Base-by-base conservation (phyloP, 1,140 invertebrate species). In the Plectus sambesii region DNA sequence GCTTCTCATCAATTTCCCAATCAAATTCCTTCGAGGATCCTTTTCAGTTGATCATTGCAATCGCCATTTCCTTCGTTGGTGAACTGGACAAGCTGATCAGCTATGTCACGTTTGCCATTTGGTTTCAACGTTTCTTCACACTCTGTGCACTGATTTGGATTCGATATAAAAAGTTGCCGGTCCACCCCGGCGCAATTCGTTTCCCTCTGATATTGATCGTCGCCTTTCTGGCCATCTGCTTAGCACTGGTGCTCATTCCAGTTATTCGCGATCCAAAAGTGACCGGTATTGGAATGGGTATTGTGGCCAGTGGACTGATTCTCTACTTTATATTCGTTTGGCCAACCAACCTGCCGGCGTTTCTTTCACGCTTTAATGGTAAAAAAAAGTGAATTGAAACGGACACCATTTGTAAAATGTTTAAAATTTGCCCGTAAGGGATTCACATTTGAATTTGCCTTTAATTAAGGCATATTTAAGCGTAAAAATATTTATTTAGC, bases 31-130 rank as follows among this genome's bases (percentile, higher is more conserved):
- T n/a, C n/a, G n/a, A n/a, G n/a, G n/a, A n/a, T n/a, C n/a, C n/a
- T 15, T 35, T 55, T 19, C 39, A 62, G 56, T 9, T 59, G 3
- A 23, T 62, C 12, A 40, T 61, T 2, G 47, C 58, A 2, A 56
- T 64, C 3, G 37, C 44, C 17, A 38, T 64, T 2, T 58, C 49
- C 15, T 64, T 64, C 42, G 47, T 65, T n/a, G 62, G 62, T 5
- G 51, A 62, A 29, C 42, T 64, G n/a, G 62, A 64, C 24, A 49
- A 64, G 25, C 30, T 64, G 9, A 62, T 64, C 41, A 54, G 47
- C 22, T 65, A 65, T 30, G 62, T 65, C 53, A 58, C 36, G 23
- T 56, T 58, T 38, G 43, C 56, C 5, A 42, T 57, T 12, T 55
- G 55, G 42, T 27, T 50, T 15, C 57, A 60, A 22, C 35, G 53